phyloP scores from a whole-genome alignment of 2,888 invertebrate genomes.

The Aproaerema taeniolella region DNA sequence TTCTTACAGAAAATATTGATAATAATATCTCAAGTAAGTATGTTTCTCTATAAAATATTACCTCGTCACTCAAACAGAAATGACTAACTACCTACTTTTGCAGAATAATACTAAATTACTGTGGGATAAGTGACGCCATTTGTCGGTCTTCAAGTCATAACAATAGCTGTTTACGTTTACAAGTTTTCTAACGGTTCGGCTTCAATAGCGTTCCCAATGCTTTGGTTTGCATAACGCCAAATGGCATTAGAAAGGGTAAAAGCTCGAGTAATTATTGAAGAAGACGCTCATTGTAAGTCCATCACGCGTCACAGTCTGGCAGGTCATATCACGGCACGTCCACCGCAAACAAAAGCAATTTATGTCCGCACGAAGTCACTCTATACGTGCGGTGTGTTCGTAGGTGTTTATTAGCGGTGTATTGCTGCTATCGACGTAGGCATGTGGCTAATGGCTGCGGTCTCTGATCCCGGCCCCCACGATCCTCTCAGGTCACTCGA shows the following conservation, averaged over 20 bases:
- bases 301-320: constrained; percentile 51
- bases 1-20: too few species aligned
- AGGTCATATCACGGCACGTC: constrained; percentile 55
- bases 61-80: neutral
- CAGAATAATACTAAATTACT: too few species aligned
- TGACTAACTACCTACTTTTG: neutral
- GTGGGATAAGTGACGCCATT: neutral
- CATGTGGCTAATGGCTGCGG: constrained; percentile 27
- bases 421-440: constrained; percentile 31
- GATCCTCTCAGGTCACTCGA: constrained; percentile 48
- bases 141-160: constrained; percentile 12
- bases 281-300: constrained; percentile 48
- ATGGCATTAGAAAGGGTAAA: constrained; percentile 43
- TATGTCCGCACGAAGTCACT: constrained; percentile 67
- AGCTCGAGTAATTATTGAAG: constrained; percentile 47
- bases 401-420: constrained; percentile 67
- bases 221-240: constrained; percentile 33
- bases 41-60: too few species aligned
- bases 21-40: too few species aligned
- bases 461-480: constrained; percentile 17
- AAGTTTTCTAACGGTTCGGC: constrained; percentile 27
- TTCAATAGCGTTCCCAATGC: too few species aligned
- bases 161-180: constrained; percentile 26
- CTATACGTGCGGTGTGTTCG: constrained; percentile 64
- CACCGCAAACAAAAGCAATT: constrained; percentile 71